These are phyloP conservation scores for Anticlea derivata DNA, from an alignment of 2,888 invertebrate species.

Conservation along the genomic window DNA sequence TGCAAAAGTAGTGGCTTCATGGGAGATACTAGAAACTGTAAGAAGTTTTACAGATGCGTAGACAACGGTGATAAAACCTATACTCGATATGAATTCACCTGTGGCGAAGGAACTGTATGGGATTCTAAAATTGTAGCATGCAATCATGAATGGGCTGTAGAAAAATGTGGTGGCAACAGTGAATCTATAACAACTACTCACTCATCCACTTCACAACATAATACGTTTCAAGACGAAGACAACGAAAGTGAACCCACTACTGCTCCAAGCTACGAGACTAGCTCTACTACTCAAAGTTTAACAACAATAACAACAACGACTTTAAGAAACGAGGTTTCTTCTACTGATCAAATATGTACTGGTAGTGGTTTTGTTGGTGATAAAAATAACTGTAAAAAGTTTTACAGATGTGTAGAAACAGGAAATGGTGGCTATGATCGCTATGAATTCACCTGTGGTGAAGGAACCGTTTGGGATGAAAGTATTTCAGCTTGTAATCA, in stretches of 20 bases:
- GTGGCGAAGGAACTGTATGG: constrained; percentile 91
- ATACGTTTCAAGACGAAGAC: constrained; percentile 31
- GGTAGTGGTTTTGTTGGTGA: constrained; percentile 74
- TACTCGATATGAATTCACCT: constrained; percentile 87
- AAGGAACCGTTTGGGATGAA: constrained; percentile 85
- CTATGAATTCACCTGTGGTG: constrained; percentile 81
- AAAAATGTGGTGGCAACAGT: constrained; percentile 52
- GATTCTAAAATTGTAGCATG: constrained; percentile 87
- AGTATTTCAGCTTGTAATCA: constrained; percentile 82
- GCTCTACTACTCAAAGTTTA: constrained; percentile 19
- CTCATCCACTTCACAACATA: constrained; percentile 24
- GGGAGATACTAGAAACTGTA: constrained; percentile 87
- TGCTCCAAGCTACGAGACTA: constrained; percentile 16
- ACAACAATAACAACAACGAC: constrained; percentile 15
- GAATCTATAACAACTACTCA: constrained; percentile 12
- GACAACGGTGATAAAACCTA: constrained; percentile 83
- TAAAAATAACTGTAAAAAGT: constrained; percentile 83
- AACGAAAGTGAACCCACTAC: constrained; percentile 33
- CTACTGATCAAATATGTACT: constrained; percentile 22
- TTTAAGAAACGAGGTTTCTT: constrained; percentile 7
- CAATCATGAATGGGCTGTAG: constrained; percentile 85
- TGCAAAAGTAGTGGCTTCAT: constrained; percentile 85
- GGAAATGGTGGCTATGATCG: constrained; percentile 67
- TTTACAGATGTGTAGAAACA: constrained; percentile 85
- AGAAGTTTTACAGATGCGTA: constrained; percentile 91